Base-by-base conservation (phyloP, 2,888 invertebrate species). In the Heliconius sara region DNA sequence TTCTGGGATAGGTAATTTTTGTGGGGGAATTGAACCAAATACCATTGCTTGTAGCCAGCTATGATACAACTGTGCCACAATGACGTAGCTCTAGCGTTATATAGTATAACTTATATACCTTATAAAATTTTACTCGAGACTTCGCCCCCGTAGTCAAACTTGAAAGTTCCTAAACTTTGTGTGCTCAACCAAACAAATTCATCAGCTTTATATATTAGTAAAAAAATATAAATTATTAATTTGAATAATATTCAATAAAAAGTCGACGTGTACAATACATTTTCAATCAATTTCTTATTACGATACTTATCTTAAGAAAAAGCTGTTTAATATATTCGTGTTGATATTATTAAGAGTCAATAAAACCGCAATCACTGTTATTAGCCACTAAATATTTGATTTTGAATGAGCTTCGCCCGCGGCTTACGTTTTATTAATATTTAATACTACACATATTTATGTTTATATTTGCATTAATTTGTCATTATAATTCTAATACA, bases 381-480 rank as follows among this genome's bases (percentile, higher is more conserved):
- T 81, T 78, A 81, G 67, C 65, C 71, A 57, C 72, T 81, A 79
- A 83, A 79, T 77, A 83, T 83, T 83, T 80, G 73, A 79, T 79
- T 79, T 79, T 78, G 82, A 83, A 79, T 80, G 72, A 80, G 79
- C 77, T 79, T 75, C 76, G 83, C 80, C 84, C 77, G 81, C 82
- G 73, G 80, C 80, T 80, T 76, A 78, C 79, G 79, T 78, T 78
- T 83, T 80, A 80, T 83, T 82, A 80, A 83, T 83, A 83, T 83
- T 81, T 83, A 81, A 81, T 79, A 67, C 74, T 79, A 73, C 76
- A 75, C 80, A 75, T 82, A 83, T 82, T 83, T 84, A 84, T 83
- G 81, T 82, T 77, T 77, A 39, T 70, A 85, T 86, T 86, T 83
- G 84, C 85, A 85, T 86, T 84, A 83, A 84, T 85, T 83, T 80